phyloP scores from a whole-genome alignment of 2,888 invertebrate genomes.

The Microchrysa polita region DNA sequence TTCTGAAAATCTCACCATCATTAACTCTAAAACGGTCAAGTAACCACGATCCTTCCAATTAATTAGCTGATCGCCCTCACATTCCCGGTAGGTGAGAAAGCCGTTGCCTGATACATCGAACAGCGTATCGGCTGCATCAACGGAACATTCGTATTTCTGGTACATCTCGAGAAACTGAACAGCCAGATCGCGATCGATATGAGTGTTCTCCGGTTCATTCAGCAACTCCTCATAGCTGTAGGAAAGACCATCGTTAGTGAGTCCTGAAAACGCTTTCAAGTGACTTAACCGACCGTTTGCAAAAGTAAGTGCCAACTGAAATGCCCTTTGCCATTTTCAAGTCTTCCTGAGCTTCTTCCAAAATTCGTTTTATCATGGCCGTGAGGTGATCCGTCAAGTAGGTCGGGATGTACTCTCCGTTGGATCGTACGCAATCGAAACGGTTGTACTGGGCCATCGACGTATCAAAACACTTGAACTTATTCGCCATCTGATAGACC shows the following conservation, averaged over 20 bases:
- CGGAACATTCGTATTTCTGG: conserved; percentile 64
- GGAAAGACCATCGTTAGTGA: not conserved
- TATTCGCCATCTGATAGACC: conserved; percentile 68
- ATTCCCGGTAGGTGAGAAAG: conserved; percentile 71
- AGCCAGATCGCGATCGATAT: conserved; percentile 62
- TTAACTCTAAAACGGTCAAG: conserved; percentile 72
- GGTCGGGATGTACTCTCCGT: conserved; percentile 61
- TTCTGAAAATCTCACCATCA: conserved; percentile 68
- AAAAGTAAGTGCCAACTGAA: conserved; percentile 58
- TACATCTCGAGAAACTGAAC: conserved; percentile 70
- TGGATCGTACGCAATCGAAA: conserved; percentile 59
- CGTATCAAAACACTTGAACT: conserved; percentile 55
- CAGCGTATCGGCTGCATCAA: conserved; percentile 73
- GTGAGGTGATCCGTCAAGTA: conserved; percentile 59
- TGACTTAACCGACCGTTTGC: conserved; percentile 53
- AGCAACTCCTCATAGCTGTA: conserved; percentile 54
- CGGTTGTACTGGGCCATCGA: conserved; percentile 57
- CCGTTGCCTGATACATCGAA: conserved; percentile 74
- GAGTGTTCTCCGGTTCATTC: conserved; percentile 55
- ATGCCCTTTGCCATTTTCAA: conserved; percentile 58
- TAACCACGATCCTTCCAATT: conserved; percentile 82
- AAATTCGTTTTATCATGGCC: conserved; percentile 60
- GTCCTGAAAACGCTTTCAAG: too few relatives aligned
- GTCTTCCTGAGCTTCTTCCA: conserved; percentile 58
- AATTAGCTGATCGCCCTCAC: conserved; percentile 75